Percentiles rank a stretch among this genome's conserved stretches.
phyloP scores from a whole-genome alignment of 23 tunicate genomes.

The Styela clava region DNA sequence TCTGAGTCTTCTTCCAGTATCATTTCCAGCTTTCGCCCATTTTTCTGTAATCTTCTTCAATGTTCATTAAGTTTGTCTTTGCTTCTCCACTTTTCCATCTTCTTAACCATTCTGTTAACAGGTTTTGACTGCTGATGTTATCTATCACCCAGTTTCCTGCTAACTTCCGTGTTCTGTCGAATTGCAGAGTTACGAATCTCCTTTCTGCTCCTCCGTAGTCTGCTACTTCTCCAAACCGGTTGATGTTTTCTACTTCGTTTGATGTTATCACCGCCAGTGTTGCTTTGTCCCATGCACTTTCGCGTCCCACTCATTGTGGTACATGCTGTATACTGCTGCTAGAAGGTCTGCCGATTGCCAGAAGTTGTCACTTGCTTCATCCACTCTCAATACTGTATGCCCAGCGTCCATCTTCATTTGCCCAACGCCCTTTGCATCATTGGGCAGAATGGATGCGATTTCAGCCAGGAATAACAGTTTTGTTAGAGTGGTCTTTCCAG shows the following conservation, averaged over 20 bases:
- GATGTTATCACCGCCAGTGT: not conserved
- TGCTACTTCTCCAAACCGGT: not conserved
- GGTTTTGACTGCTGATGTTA: too few species aligned
- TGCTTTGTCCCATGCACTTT: slow-evolving; percentile 1
- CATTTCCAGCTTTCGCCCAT: too few species aligned
- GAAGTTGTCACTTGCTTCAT: not conserved
- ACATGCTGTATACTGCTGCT: not conserved
- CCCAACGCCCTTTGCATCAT: not conserved
- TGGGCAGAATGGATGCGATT: not conserved
- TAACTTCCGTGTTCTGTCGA: too few species aligned
- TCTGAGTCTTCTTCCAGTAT: too few species aligned
- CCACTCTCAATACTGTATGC: not conserved
- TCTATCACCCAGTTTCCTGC: too few species aligned
- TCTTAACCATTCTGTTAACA: too few species aligned
- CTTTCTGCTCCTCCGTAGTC: too few species aligned
- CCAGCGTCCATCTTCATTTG: not conserved
- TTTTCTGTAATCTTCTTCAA: too few species aligned
- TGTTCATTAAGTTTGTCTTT: too few species aligned
- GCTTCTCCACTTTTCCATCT: too few species aligned
- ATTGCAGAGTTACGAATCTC: too few species aligned
- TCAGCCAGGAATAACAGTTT: not conserved
- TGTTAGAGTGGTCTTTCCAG: not conserved
- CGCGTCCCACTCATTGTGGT: not conserved
- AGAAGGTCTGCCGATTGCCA: not conserved
- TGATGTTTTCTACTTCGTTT: not conserved